Base-by-base conservation (phyloP, 1,140 invertebrate genomes). In the Whitmania pigra region DNA sequence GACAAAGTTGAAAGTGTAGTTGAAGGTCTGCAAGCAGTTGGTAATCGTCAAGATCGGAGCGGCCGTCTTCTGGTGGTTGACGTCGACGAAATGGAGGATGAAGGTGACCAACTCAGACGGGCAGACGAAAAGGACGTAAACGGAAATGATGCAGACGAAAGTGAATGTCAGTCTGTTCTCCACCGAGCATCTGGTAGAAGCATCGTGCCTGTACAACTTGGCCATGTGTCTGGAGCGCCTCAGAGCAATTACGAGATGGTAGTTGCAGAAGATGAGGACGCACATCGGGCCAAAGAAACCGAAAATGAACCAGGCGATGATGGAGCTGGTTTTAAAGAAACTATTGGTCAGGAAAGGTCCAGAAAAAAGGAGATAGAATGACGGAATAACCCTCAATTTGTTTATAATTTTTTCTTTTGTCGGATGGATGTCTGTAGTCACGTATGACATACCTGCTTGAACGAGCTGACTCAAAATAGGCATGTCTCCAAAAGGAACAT, bases 211-310 rank as follows among this genome's bases (percentile, higher is more conserved):
- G 67, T 70, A 71, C 20, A 72, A 40, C 69, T 71, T 43, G 53
- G 68, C 67, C 67, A 70, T 55, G n/a, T 68, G 73, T 9, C 9
- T 22, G 25, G 73, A 73, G 22, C 66, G 53, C 9, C 73, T 25
- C 31, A 73, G 69, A 0, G 73, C 73, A 0, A n/a, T 4, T 53
- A 73, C 63, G n/a, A 73, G 73, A 36, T 73, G 67, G 22, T 49
- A 27, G 60, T 73, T 71, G 69, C 73, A 73, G 73, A 60, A 73
- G 53, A 40, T 57, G 55, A 73, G 73, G 49, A 73, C 25, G 69
- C 15, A 18, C 68, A 73, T 36, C 29, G 73, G 73, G 18, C 72
- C 22, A 54, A 73, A 70, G 73, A 60, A 73, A 13, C 68, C 73
- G 22, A 66, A 13, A 11, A 67, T 66, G 27, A 69, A 27, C 73